Evolutionary conservation across 2,113 vertebrate genomes (phyloP), one percentile per base, ranked within the genome.

Genomic region (Zosterops lateralis): DNA sequence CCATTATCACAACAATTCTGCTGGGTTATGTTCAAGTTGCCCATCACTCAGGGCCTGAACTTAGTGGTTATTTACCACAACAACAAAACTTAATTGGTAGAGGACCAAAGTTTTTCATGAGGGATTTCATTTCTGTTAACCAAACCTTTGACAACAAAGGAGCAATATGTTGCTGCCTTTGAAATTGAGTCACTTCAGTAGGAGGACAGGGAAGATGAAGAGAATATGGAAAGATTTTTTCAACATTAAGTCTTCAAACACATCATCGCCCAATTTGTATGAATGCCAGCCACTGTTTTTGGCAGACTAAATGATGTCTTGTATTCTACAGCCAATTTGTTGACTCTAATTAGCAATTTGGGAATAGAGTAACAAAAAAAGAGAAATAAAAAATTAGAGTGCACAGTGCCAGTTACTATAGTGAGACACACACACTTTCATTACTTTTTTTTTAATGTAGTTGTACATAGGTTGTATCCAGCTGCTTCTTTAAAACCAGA

Each of bases 321-420:
- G 77, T 50, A 89, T 89, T 84, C 73, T 79, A 87, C 62, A 91
- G 81, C 62, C 32, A 82, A 91, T 87, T 91, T 94, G 79, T 90
- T 92, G 90, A 70, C 81, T 94, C 74, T 95, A 89, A 95, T 96
- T 87, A 96, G 86, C 50, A 87, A 89, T 84, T 73, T 76, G 84
- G 54, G 66, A 92, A 84, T 44, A 53, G 42, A 94, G 42, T 36
- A 93, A 89, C 62, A 95, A 91, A 62, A 87, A 83, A 88, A 82
- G 79, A 87, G 24, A 86, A 90, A 93, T 56, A 57, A 77, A 88
- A 80, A 94, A 74, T 48, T 4, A 10, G 28, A 89, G 14, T 28
- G 19, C 53, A 42, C 17, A 53, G 68, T 74, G 61, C 53, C 72
- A 90, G 66, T 75, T 73, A 67, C 80, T 90, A 38, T 14, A 81